phyloP scores from a whole-genome alignment of 2,113 vertebrate genomes.

The Lophius piscatorius region DNA sequence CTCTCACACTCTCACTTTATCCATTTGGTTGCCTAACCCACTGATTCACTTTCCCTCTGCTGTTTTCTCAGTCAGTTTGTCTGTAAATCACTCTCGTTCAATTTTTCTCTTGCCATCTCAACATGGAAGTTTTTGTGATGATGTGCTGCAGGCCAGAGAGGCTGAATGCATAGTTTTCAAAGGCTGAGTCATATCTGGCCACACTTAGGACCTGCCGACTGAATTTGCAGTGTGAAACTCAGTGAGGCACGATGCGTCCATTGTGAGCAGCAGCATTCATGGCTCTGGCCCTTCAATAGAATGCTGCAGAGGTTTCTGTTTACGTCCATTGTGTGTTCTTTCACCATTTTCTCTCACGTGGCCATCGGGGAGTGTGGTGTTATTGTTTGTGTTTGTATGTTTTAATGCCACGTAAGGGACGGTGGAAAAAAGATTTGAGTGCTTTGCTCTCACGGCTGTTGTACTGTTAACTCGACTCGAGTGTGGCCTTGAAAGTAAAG shows the following conservation, averaged over 20 bases:
- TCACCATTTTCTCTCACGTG: constrained; percentile 43
- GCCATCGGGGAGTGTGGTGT: constrained; percentile 20
- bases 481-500: not conserved
- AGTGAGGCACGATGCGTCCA: constrained; percentile 68
- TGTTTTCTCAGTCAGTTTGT: constrained; percentile 24
- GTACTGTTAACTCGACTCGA: constrained; percentile 5
- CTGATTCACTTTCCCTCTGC: constrained; percentile 13
- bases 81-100: constrained; percentile 14
- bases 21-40: constrained; percentile 14
- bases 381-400: constrained; percentile 48
- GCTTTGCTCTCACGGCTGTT: constrained; percentile 6
- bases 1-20: constrained; percentile 4
- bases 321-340: constrained; percentile 49
- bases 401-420: constrained; percentile 37
- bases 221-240: constrained; percentile 62
- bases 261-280: constrained; percentile 65
- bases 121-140: constrained; percentile 40
- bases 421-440: constrained; percentile 21
- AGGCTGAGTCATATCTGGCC: constrained; percentile 54
- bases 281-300: constrained; percentile 51
- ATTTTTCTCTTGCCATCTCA: constrained; percentile 8
- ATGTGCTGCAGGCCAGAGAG: constrained; percentile 47
- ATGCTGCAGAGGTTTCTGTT: constrained; percentile 69
- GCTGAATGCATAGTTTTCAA: constrained; percentile 74
- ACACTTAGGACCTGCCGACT: constrained; percentile 50